Evolutionary conservation across 2,797 vertebrate genomes (phyloP).

Genomic region (Adrianichthys oophorus): DNA sequence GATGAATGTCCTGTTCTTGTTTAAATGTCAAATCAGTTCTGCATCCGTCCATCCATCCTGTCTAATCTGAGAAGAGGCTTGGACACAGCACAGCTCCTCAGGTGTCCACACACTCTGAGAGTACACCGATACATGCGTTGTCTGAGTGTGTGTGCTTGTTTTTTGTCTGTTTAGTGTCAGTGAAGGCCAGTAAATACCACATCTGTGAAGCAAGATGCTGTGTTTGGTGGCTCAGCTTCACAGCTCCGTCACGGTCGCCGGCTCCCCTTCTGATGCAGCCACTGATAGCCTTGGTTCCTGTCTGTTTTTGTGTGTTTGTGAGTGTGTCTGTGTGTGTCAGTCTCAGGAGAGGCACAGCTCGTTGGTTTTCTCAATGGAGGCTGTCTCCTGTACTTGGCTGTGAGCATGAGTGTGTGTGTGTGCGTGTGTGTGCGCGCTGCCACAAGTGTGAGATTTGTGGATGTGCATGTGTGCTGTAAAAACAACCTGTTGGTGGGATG

Average conservation of each 20-base stretch:
- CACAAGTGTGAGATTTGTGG: constrained; percentile 22
- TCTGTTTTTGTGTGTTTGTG: constrained; percentile 15
- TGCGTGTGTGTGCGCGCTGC: constrained; percentile 4
- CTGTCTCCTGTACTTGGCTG: constrained; percentile 72
- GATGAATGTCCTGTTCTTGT: too few relatives aligned
- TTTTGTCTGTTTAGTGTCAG: constrained; percentile 24
- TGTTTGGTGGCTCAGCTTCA: constrained; percentile 41
- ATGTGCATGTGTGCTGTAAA: constrained; percentile 34
- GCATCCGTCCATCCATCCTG: not conserved
- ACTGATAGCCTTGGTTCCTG: constrained; percentile 37
- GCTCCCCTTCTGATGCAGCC: constrained; percentile 40
- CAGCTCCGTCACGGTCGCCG: constrained; percentile 47
- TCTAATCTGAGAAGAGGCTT: too few relatives aligned
- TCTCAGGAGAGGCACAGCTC: constrained; percentile 74
- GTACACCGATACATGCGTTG: constrained; percentile 1
- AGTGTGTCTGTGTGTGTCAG: constrained; percentile 17
- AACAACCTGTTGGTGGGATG: constrained; percentile 69
- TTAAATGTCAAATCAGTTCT: too few relatives aligned
- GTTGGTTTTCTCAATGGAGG: constrained; percentile 77
- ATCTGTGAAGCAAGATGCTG: constrained; percentile 25
- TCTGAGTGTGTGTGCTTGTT: constrained; percentile 4
- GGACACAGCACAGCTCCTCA: not conserved
- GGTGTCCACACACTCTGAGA: not conserved
- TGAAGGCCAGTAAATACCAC: constrained; percentile 26
- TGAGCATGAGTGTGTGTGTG: constrained; percentile 11